Evolutionary conservation across 1,140 invertebrate genomes (phyloP), one percentile per base, ranked within the genome.

Genomic region (Drosophila watanabei): DNA sequence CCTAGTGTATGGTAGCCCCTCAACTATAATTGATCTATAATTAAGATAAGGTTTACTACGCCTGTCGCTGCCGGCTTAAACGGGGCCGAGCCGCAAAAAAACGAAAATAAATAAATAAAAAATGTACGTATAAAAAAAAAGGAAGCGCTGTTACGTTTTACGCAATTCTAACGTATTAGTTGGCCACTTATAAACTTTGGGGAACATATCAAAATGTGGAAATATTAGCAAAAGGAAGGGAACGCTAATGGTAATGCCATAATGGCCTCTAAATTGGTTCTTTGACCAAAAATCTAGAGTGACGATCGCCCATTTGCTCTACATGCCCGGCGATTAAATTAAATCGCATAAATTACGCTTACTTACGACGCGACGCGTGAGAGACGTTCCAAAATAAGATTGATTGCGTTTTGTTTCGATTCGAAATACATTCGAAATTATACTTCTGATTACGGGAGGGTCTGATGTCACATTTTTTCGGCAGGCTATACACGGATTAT

Each of bases 1-100:
- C 56, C 48, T 9, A 61, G 45, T 59, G 56, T 41, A 46, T 57
- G 51, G 59, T 75, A 54, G 59, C 70, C 33, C 69, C 70, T 48
- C 56, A 39, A 72, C 62, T 75, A 89, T 89, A 89, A 89, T 89
- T 89, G 86, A 89, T 89, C 81, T 89, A 89, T 85, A 89, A 89
- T 89, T 85, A 85, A 89, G 85, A 89, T 89, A 89, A 90, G 82
- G 86, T 66, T 82, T 82, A 81, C 65, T 76, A 72, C 61, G 61
- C 52, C 77, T 80, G 78, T 80, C 78, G 68, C 68, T 46, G 71
- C 28, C 24, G 48, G 72, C 69, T 73, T 73, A 73, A 73, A 72
- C 35, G 70, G 43, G 43, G 37, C 63, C 28, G 54, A 57, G 16
- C 9, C 52, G 24, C 24, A 24, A 24, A 24, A 24, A 24, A 24